Conservation (phyloP, 2,888 invertebrate genomes). For the Nymphalis c-album region DNA sequence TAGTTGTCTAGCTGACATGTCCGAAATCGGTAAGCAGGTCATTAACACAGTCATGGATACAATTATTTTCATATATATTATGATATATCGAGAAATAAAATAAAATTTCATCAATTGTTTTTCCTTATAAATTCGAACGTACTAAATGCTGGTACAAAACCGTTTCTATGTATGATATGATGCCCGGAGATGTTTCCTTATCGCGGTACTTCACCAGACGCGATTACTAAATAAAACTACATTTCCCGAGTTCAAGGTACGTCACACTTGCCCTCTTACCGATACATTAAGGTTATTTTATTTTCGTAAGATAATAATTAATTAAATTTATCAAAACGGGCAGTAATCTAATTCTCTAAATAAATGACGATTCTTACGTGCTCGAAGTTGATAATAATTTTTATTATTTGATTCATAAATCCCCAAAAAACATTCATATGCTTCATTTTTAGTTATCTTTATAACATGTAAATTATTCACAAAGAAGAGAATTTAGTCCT, state of each 20-base stretch:
- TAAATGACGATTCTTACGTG: too few species aligned
- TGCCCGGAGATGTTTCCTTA: not conserved
- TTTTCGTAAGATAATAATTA: not conserved
- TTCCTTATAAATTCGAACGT: not conserved
- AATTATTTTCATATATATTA: too few species aligned
- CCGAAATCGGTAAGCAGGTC: too few species aligned
- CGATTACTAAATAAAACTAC: not conserved
- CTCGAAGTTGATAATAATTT: too few species aligned
- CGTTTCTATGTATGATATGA: not conserved
- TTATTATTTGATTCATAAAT: too few species aligned
- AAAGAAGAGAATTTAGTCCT: not conserved
- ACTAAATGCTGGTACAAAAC: not conserved
- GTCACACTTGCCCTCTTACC: not conserved
- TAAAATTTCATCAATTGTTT: not conserved
- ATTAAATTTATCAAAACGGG: too few species aligned
- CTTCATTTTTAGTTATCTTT: too few species aligned
- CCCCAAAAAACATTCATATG: too few species aligned
- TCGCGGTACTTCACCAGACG: constrained; percentile 13
- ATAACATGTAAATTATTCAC: not conserved
- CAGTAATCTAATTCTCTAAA: too few species aligned
- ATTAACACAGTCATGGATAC: too few species aligned
- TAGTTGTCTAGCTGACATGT: too few species aligned
- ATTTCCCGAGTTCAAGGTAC: not conserved
- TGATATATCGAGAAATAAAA: too few species aligned
- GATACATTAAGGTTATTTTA: not conserved